Evolutionary conservation across 2,888 invertebrate genomes (phyloP).

Genomic region (Ectemnius cavifrons): DNA sequence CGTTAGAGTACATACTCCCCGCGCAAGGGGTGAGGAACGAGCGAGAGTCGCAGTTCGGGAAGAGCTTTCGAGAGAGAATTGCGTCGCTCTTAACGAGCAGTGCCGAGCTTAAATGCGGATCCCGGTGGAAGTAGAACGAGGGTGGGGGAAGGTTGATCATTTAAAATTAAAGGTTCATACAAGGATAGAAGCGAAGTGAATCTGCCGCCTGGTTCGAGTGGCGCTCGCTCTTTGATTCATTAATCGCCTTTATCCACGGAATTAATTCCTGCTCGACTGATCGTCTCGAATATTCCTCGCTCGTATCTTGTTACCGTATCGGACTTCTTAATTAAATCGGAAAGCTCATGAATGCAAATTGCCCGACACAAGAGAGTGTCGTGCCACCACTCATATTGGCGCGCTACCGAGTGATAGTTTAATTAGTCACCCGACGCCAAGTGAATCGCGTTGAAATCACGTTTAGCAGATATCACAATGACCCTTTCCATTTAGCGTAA

Average conservation of each 20-base stretch:
- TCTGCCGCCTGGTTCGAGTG: not conserved
- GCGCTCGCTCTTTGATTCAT: not conserved
- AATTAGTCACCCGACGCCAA: not conserved
- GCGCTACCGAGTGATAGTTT: too few species aligned
- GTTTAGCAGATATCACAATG: too few species aligned
- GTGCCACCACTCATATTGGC: too few species aligned
- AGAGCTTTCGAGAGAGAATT: conserved; percentile 3
- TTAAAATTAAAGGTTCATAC: too few species aligned
- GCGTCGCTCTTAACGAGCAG: conserved; percentile 2
- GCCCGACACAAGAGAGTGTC: not conserved
- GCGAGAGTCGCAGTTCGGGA: conserved; percentile 1
- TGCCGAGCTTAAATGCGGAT: conserved; percentile 1
- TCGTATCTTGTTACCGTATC: not conserved
- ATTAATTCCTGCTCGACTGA: not conserved
- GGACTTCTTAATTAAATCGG: conserved; percentile 2
- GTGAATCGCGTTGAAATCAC: too few species aligned
- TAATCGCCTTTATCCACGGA: conserved; percentile 19
- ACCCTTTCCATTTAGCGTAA: too few species aligned
- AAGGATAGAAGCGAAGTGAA: not conserved
- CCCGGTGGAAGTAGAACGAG: not conserved
- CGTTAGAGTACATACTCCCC: conserved; percentile 1
- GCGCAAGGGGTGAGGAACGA: not conserved
- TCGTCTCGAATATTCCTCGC: not conserved
- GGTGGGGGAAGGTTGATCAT: too few species aligned
- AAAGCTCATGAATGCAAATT: conserved; percentile 9